Evolutionary conservation across 2,113 vertebrate species (phyloP), one percentile per base, ranked within the genome.

Genomic region (Vulpes ferrilata): DNA sequence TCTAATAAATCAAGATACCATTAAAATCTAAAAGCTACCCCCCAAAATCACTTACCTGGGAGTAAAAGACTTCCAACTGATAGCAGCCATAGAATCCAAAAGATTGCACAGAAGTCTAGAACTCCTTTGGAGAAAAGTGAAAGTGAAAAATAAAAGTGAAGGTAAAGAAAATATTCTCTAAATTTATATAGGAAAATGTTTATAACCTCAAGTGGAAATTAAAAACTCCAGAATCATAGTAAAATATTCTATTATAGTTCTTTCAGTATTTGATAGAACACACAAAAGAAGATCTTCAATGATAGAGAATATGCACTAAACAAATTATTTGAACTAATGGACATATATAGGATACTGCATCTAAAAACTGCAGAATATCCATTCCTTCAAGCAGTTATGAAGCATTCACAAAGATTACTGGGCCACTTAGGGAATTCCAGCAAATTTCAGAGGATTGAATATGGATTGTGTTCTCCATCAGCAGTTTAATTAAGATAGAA

Each of bases 1-100:
- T 85, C 35, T 81, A 53, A 69, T 53, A 67, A 86, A 35, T 38
- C 19, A 94, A 83, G 69, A 83, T 65, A 73, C 15, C 51, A 80
- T 38, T 94, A 73, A 93, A 86, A 93, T 92, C 57, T 96, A 73
- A 95, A 89, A 55, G 51, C 11, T 59, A 10, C 13, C 30, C 55
- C 16, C 32, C 88, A 78, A 88, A 90, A 59, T 38, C 25, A 96
- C 17, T 62, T 92, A 90, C 59, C 11, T 79, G 93, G 60, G 10
- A 85, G 19, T 84, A 62, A 88, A 96, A 88, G 22, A 86, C 0
- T n/a, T 27, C 38, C 0, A 82, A 43, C 27, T 74, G 22, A 67
- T 23, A 81, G 25, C 73, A 94, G 23, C 23, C 25, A 38, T 74
- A 43, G 35, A 57, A 88, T 8, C n/a, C 23, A 67, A 38, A 84